Evolutionary conservation across 2,888 invertebrate genomes (phyloP).

Genomic region (Tenthredo livida): DNA sequence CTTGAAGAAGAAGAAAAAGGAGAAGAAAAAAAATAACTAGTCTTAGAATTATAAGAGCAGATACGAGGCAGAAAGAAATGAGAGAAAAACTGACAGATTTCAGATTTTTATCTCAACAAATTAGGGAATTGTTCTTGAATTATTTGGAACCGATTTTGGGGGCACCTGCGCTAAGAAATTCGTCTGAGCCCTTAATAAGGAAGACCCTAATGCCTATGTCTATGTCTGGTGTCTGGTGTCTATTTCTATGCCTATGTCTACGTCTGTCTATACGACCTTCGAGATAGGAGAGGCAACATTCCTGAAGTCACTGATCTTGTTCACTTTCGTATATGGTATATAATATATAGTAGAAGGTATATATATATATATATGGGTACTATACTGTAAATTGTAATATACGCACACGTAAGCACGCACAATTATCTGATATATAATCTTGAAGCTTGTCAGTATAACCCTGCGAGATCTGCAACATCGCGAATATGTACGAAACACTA

Average conservation of each 20-base stretch:
- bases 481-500: not conserved
- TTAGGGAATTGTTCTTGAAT: no score
- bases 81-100: no score
- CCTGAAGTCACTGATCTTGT: conserved; percentile 39
- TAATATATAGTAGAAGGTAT: no score
- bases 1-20: no score
- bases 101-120: no score
- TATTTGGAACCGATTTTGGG: no score
- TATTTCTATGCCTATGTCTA: not conserved
- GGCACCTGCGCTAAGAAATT: no score
- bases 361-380: not conserved
- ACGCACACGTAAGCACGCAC: not conserved
- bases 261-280: conserved; percentile 35
- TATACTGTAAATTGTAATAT: not conserved
- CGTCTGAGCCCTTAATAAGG: no score
- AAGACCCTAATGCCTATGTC: no score
- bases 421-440: conserved; percentile 11
- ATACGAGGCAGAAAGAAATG: no score
- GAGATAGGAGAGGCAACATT: conserved; percentile 42
- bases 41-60: no score
- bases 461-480: not conserved
- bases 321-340: conserved; percentile 4
- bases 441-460: not conserved
- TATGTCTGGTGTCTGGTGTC: no score
- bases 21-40: not conserved